Conservation (phyloP, 2,888 invertebrate genomes). For the Polyommatus icarus region DNA sequence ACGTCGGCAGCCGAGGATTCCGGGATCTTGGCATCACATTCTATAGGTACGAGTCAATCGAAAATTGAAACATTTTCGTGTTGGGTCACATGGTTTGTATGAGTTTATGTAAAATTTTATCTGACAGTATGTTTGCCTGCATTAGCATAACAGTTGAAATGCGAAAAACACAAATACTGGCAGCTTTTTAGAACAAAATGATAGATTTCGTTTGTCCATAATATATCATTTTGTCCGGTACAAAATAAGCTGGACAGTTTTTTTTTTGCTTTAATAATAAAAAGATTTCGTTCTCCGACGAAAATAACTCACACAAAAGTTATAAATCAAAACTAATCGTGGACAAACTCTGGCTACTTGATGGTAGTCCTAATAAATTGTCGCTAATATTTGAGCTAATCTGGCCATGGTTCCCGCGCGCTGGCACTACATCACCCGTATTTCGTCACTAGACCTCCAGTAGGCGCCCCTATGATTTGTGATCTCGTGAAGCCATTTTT, state of each 20-base stretch:
- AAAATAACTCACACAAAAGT: neutral
- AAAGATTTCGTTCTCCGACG: too few species aligned
- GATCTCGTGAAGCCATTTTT: conserved; percentile 50
- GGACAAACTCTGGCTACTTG: neutral
- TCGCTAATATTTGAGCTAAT: conserved; percentile 4
- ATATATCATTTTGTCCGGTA: too few species aligned
- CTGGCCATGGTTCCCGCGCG: conserved; percentile 13
- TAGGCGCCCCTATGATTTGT: conserved; percentile 54
- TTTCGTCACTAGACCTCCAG: conserved; percentile 47
- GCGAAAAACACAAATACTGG: too few species aligned
- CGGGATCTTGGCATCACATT: neutral
- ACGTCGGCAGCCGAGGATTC: conserved; percentile 19
- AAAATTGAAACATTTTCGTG: neutral
- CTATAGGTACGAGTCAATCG: neutral
- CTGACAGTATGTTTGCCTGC: too few species aligned
- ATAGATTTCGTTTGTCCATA: too few species aligned
- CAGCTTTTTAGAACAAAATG: too few species aligned
- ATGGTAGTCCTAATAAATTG: neutral
- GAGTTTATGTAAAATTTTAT: too few species aligned
- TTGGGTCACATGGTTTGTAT: neutral
- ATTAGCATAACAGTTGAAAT: too few species aligned
- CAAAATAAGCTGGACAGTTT: too few species aligned
- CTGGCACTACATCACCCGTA: conserved; percentile 43
- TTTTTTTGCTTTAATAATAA: too few species aligned
- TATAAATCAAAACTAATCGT: conserved; percentile 10